These are phyloP conservation scores for Molorchus minor DNA, from an alignment of 2,888 invertebrate species.

Conservation along the genomic window DNA sequence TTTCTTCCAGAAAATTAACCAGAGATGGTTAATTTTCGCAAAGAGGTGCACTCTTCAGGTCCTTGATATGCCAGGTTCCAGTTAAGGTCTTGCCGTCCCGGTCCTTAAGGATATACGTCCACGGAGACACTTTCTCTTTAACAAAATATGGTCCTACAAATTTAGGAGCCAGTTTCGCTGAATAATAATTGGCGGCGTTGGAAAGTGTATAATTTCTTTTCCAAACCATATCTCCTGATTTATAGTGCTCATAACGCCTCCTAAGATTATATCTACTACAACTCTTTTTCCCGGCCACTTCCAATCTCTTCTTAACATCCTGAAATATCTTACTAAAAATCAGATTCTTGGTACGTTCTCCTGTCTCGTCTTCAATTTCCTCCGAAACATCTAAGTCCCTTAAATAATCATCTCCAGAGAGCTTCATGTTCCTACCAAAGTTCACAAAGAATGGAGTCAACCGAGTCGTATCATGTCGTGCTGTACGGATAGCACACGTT, in stretches of 20 bases:
- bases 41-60: not conserved
- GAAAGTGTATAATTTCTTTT: slow-evolving; percentile 5
- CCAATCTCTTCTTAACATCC: not conserved
- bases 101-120: not conserved
- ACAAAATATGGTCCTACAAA: slow-evolving; percentile 8
- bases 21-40: slow-evolving; percentile 3
- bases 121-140: not conserved
- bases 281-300: not conserved
- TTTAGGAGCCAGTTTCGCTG: slow-evolving; percentile 10
- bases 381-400: not conserved
- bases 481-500: slow-evolving; percentile 34
- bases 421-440: slow-evolving; percentile 17
- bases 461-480: slow-evolving; percentile 37
- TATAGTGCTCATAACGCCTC: slow-evolving; percentile 6
- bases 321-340: not conserved
- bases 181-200: not conserved
- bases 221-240: slow-evolving; percentile 18
- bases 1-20: slow-evolving; percentile 1
- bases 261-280: slow-evolving; percentile 20
- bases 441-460: slow-evolving; percentile 35
- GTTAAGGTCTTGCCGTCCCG: not conserved
- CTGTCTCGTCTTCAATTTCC: not conserved
- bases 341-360: not conserved
- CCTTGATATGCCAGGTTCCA: not conserved
- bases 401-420: not conserved